phyloP scores from a whole-genome alignment of 2,113 vertebrate species.

The Poecilia latipinna region DNA sequence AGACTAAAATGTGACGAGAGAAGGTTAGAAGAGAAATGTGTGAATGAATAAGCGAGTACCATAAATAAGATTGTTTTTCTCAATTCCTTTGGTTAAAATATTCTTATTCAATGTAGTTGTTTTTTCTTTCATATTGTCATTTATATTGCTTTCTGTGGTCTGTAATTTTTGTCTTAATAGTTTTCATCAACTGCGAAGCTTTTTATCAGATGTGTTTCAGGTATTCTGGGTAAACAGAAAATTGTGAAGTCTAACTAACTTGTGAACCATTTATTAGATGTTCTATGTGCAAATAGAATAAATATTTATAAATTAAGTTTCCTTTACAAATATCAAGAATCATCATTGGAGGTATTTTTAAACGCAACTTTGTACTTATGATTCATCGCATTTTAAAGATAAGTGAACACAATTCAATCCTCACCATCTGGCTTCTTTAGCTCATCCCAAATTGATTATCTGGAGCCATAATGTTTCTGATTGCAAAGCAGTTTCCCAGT shows the following conservation, averaged over 20 bases:
- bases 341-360: background rate
- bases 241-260: no score
- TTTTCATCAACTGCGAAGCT: background rate
- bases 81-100: background rate
- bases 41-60: constrained; percentile 24
- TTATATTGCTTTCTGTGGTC: constrained; percentile 28
- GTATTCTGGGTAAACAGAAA: no score
- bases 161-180: constrained; percentile 31
- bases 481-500: constrained; percentile 47
- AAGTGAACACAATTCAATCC: constrained; percentile 20
- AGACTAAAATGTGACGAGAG: constrained; percentile 21
- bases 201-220: background rate
- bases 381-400: constrained; percentile 25
- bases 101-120: constrained; percentile 16
- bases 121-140: constrained; percentile 31
- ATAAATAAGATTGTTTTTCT: background rate
- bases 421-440: constrained; percentile 51
- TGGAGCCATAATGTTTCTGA: constrained; percentile 39
- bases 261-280: no score
- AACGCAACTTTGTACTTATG: constrained; percentile 8
- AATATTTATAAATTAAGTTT: background rate
- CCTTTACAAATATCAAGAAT: constrained; percentile 11
- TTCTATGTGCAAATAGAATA: no score
- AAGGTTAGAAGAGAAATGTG: constrained; percentile 17
- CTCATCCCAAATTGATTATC: constrained; percentile 41